phyloP scores from a whole-genome alignment of 2,888 invertebrate species.

The Cyrtodaria siliqua region DNA sequence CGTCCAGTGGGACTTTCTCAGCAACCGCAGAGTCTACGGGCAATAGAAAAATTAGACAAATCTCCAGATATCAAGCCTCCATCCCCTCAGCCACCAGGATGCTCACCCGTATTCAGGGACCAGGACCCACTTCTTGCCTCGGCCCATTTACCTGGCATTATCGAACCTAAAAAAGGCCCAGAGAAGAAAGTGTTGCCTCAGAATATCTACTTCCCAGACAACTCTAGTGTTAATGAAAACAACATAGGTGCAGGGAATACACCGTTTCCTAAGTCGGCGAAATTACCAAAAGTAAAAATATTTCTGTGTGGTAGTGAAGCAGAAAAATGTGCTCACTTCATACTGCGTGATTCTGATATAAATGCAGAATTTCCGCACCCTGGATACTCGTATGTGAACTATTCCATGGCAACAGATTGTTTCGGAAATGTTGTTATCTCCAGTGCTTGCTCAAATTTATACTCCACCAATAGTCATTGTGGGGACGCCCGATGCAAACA shows the following conservation, averaged over 20 bases:
- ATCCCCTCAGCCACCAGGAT: slow-evolving; percentile 25
- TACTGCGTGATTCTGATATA: slow-evolving; percentile 56
- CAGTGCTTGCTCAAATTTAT: slow-evolving; percentile 50
- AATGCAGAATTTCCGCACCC: slow-evolving; percentile 29
- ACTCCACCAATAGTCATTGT: slow-evolving; percentile 21
- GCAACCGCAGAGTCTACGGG: slow-evolving; percentile 28
- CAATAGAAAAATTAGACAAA: slow-evolving; percentile 17
- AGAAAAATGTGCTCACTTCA: slow-evolving; percentile 55
- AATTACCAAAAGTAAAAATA: slow-evolving; percentile 69
- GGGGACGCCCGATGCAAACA: slow-evolving; percentile 38
- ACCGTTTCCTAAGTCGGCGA: slow-evolving; percentile 61
- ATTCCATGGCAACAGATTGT: slow-evolving; percentile 66
- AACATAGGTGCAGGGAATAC: slow-evolving; percentile 14
- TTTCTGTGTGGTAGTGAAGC: slow-evolving; percentile 74
- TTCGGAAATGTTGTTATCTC: slow-evolving; percentile 55
- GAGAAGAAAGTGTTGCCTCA: slow-evolving; percentile 28
- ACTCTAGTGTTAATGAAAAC: slow-evolving; percentile 4
- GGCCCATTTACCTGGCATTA: slow-evolving; percentile 37
- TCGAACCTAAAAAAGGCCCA: slow-evolving; percentile 29
- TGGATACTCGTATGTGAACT: slow-evolving; percentile 55
- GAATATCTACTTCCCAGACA: slow-evolving; percentile 44
- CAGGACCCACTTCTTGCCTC: slow-evolving; percentile 53
- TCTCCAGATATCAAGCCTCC: slow-evolving; percentile 21
- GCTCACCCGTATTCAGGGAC: slow-evolving; percentile 23
- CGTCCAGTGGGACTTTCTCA: slow-evolving; percentile 70